Percentiles rank a stretch among this genome's conserved stretches.
Conservation (phyloP, 2,797 vertebrate species). For the Sus cebifrons region DNA sequence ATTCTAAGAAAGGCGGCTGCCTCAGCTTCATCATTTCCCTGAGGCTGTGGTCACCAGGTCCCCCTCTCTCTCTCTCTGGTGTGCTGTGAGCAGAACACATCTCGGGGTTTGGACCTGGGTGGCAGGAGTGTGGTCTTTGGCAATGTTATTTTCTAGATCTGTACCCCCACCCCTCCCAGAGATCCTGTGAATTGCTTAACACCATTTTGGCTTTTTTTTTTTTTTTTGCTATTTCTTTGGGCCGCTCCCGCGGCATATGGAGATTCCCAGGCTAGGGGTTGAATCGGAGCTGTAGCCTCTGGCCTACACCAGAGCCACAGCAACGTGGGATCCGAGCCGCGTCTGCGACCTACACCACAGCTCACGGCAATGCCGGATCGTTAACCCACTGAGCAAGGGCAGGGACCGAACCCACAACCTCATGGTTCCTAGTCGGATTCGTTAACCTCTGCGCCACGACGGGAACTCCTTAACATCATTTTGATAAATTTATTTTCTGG, state of each 20-base stretch:
- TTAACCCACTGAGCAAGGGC: no score
- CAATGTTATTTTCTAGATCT: neutral
- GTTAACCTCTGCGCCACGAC: no score
- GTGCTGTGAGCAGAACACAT: neutral
- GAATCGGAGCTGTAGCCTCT: no score
- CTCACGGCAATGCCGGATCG: no score
- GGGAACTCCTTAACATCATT: neutral
- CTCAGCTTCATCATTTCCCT: neutral
- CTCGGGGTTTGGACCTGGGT: neutral
- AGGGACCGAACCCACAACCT: no score
- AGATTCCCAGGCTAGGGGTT: no score
- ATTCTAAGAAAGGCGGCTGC: neutral
- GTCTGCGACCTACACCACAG: no score
- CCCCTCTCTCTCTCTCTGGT: neutral
- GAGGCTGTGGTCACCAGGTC: fast-evolving
- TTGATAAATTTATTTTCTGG: constrained; percentile 41
- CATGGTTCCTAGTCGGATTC: no score
- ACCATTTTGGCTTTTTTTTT: neutral
- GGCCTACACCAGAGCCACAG: no score
- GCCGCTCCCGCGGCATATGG: no score
- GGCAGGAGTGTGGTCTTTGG: neutral
- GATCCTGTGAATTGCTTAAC: neutral
- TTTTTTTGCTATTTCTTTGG: no score
- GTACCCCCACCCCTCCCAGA: neutral
- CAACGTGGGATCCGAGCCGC: no score